Conservation (phyloP, 2,888 invertebrate genomes). For the Lepas anatifera region DNA sequence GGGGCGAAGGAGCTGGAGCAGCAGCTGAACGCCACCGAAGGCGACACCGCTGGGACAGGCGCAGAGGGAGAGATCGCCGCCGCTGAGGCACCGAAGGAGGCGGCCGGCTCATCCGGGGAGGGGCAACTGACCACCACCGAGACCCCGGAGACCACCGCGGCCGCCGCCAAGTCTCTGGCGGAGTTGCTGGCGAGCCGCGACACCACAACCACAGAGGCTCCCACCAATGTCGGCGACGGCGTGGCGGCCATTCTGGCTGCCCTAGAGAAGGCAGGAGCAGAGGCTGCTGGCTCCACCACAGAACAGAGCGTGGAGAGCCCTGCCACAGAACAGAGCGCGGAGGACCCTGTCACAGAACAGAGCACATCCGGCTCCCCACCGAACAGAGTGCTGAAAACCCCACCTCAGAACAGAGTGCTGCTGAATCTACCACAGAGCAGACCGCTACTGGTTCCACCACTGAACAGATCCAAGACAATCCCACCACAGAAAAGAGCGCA, state of each 20-base stretch:
- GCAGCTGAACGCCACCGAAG: not conserved
- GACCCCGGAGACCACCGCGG: not conserved
- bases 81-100: not conserved
- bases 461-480: no score
- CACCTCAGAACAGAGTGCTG: not conserved
- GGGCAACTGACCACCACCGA: not conserved
- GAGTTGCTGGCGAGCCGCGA: not conserved
- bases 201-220: not conserved
- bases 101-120: not conserved
- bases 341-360: no score
- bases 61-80: no score
- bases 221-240: not conserved
- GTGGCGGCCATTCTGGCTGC: no score
- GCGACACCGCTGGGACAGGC: not conserved
- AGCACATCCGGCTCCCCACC: no score
- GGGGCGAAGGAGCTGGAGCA: not conserved
- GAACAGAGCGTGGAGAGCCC: no score
- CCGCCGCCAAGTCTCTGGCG: not conserved
- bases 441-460: no score
- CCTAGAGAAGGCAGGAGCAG: no score
- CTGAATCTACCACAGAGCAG: no score
- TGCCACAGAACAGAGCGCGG: no score
- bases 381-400: not conserved
- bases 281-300: no score
- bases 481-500: no score